A percentile compares a stretch with the other conserved stretches of the same genome.
Conservation (phyloP, 30 jellyfish, hydroid and myxozoan species). For the Turritopsis rubra region DNA sequence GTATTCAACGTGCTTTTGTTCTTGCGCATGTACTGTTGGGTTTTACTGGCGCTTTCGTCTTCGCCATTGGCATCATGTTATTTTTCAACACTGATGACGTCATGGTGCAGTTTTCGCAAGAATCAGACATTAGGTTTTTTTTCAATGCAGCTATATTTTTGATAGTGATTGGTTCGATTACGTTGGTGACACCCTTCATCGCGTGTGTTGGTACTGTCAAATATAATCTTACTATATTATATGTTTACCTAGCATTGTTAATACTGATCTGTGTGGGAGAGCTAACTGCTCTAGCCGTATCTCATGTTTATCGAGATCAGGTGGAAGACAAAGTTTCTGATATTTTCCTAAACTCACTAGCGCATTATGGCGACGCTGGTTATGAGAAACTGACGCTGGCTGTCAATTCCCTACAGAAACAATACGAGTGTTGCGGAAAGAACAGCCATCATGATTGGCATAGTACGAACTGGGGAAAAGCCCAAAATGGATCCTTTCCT, state of each 20-base stretch:
- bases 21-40: background rate
- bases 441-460: background rate
- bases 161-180: background rate
- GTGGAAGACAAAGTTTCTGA: background rate
- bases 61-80: background rate
- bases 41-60: background rate
- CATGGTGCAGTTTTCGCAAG: background rate
- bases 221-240: background rate
- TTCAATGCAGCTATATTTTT: background rate
- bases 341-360: background rate
- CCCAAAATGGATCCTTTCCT: background rate
- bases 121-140: background rate
- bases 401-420: background rate
- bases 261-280: background rate
- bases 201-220: background rate
- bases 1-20: background rate
- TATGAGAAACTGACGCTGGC: background rate
- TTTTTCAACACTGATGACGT: background rate
- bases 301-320: background rate
- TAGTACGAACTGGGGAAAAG: background rate
- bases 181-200: background rate
- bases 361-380: background rate
- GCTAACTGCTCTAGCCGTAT: background rate
- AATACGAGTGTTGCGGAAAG: background rate
- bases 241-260: background rate